Conservation (phyloP, 2,888 invertebrate genomes). For the Cheilosia urbana region DNA sequence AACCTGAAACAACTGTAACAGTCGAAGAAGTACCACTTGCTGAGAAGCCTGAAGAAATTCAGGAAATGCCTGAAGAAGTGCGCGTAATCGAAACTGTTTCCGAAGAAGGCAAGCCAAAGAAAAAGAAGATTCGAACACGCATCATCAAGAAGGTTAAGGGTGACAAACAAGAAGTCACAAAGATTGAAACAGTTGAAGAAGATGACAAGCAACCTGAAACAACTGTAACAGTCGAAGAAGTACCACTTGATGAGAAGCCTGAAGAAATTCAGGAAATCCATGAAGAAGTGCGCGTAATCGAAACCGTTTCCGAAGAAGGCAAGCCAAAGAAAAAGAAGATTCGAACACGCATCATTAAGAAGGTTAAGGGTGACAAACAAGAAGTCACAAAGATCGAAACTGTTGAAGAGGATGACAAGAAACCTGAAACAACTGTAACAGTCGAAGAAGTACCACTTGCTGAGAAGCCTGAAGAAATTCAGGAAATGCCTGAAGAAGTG, state of each 20-base stretch:
- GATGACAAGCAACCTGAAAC: slow-evolving; percentile 41
- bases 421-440: slow-evolving; percentile 33
- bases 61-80: slow-evolving; percentile 20
- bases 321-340: slow-evolving; percentile 31
- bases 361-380: slow-evolving; percentile 20
- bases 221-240: slow-evolving; percentile 28
- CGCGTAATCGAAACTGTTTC: neutral
- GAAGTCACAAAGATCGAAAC: slow-evolving; percentile 36
- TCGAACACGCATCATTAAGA: slow-evolving; percentile 15
- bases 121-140: slow-evolving; percentile 32
- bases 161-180: slow-evolving; percentile 40
- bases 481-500: slow-evolving; percentile 30
- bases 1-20: slow-evolving; percentile 15
- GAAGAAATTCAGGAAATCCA: slow-evolving; percentile 9
- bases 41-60: slow-evolving; percentile 14
- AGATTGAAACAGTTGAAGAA: slow-evolving; percentile 40
- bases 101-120: slow-evolving; percentile 33
- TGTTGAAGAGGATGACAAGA: slow-evolving; percentile 31
- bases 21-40: slow-evolving; percentile 16
- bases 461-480: slow-evolving; percentile 21
- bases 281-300: slow-evolving; percentile 23
- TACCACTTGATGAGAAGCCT: slow-evolving; percentile 4
- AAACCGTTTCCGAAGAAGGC: slow-evolving; percentile 7
- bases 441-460: slow-evolving; percentile 25
- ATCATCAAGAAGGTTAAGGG: slow-evolving; percentile 43